Percentiles rank a stretch among this genome's conserved stretches.
Evolutionary conservation across 2,113 vertebrate species (phyloP).

Genomic region (Notothenia rossii): DNA sequence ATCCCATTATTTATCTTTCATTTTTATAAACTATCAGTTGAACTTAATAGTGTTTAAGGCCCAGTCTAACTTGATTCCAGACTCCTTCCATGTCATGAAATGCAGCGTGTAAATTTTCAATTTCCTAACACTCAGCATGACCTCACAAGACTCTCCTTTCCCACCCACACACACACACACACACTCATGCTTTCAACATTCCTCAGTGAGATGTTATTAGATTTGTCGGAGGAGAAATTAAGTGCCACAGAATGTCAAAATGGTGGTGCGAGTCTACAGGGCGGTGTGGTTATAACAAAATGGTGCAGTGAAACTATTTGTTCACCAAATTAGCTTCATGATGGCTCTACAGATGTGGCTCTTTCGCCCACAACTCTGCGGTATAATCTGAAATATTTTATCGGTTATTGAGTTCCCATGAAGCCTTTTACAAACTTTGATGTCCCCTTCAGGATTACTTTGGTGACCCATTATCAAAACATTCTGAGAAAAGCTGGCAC

Average conservation of each 20-base stretch:
- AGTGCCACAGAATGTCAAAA: slow-evolving; percentile 13
- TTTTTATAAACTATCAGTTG: not conserved
- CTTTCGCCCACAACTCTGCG: not conserved
- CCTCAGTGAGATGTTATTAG: slow-evolving; percentile 50
- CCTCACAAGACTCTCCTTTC: slow-evolving; percentile 44
- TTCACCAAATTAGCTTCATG: not conserved
- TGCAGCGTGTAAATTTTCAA: slow-evolving; percentile 43
- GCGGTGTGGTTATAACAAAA: slow-evolving; percentile 1
- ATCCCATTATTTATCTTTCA: not conserved
- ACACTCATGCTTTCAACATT: slow-evolving; percentile 57
- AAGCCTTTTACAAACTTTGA: not conserved
- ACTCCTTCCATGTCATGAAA: slow-evolving; percentile 10
- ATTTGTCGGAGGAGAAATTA: slow-evolving; percentile 40
- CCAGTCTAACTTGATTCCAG: not conserved
- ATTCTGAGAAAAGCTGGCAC: too few relatives aligned
- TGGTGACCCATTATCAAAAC: too few relatives aligned
- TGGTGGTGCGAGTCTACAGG: not conserved
- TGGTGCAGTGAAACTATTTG: not conserved
- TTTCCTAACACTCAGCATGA: slow-evolving; percentile 54
- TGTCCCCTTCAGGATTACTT: not conserved
- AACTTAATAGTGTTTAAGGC: not conserved
- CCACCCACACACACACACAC: slow-evolving; percentile 2
- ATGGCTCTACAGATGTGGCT: not conserved
- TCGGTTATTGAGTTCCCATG: not conserved
- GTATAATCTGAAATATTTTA: slow-evolving; percentile 5